Evolutionary conservation across 2,797 vertebrate genomes (phyloP).

Genomic region (Pangasius macronema): DNA sequence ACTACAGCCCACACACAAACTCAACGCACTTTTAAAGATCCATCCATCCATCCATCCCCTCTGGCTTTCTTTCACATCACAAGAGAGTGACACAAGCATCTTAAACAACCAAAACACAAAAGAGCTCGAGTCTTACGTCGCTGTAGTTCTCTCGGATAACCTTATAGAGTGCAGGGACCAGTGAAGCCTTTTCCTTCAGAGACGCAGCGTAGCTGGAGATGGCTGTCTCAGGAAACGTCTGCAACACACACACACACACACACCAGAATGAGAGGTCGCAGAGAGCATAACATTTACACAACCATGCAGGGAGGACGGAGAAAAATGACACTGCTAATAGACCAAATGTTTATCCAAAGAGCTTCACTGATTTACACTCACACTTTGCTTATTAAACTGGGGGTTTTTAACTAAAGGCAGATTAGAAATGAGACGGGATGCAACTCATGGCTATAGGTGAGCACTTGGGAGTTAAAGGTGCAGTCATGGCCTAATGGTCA

Average conservation of each 20-base stretch:
- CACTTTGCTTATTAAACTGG: neutral
- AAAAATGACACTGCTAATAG: neutral
- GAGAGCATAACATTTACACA: slow-evolving; percentile 19
- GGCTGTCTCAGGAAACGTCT: slow-evolving; percentile 92
- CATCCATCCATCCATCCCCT: neutral
- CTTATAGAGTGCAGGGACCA: slow-evolving; percentile 94
- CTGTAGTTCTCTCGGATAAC: slow-evolving; percentile 95
- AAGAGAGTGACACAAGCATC: neutral
- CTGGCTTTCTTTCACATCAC: neutral
- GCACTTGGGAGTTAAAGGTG: neutral
- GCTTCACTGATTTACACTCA: neutral
- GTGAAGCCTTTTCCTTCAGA: slow-evolving; percentile 86
- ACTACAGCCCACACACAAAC: slow-evolving; percentile 6
- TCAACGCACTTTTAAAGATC: neutral
- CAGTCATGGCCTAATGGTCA: too few species aligned
- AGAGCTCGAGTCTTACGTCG: slow-evolving; percentile 79
- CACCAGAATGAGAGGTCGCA: slow-evolving; percentile 44
- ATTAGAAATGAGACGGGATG: neutral
- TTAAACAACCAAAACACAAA: neutral
- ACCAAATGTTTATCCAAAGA: neutral
- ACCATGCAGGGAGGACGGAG: neutral
- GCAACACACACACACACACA: slow-evolving; percentile 64
- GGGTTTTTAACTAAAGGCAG: neutral
- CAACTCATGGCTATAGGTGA: neutral
- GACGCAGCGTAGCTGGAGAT: slow-evolving; percentile 87